A percentile compares a stretch with the other conserved stretches of the same genome.
phyloP scores from a whole-genome alignment of 1,140 invertebrate genomes.

The Hyphantria cunea region DNA sequence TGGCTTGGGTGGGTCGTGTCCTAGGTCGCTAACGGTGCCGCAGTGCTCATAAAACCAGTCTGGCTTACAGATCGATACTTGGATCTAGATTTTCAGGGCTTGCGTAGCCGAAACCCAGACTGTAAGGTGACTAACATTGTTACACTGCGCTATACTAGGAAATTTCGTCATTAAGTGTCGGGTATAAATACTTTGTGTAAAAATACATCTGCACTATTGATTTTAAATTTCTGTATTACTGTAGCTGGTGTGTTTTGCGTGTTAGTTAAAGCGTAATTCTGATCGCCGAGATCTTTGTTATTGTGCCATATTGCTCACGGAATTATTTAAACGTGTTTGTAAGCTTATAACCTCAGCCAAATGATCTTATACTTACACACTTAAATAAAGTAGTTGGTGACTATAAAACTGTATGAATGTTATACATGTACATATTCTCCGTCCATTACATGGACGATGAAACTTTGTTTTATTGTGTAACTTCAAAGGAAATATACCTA shows the following conservation, averaged over 20 bases:
- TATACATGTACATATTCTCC: too few species aligned
- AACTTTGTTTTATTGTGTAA: neutral
- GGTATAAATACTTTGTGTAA: conserved; percentile 16
- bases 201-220: conserved; percentile 17
- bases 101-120: conserved; percentile 39
- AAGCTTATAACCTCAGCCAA: conserved; percentile 4
- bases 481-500: conserved; percentile 7
- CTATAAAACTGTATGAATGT: neutral
- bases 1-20: conserved; percentile 6
- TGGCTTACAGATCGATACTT: conserved; percentile 44
- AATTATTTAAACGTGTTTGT: conserved; percentile 5
- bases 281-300: too few species aligned
- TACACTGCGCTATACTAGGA: conserved; percentile 25
- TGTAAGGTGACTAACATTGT: conserved; percentile 29
- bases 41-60: conserved; percentile 41
- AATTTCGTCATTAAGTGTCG: conserved; percentile 16
- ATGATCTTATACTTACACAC: too few species aligned
- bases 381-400: too few species aligned
- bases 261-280: conserved; percentile 2
- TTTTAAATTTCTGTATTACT: conserved; percentile 1
- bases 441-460: too few species aligned
- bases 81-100: conserved; percentile 39
- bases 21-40: conserved; percentile 34
- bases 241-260: neutral
- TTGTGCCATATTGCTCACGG: conserved; percentile 2